These are phyloP conservation scores for Lamellibrachia satsuma DNA, from an alignment of 2,888 invertebrate species.

Conservation along the genomic window DNA sequence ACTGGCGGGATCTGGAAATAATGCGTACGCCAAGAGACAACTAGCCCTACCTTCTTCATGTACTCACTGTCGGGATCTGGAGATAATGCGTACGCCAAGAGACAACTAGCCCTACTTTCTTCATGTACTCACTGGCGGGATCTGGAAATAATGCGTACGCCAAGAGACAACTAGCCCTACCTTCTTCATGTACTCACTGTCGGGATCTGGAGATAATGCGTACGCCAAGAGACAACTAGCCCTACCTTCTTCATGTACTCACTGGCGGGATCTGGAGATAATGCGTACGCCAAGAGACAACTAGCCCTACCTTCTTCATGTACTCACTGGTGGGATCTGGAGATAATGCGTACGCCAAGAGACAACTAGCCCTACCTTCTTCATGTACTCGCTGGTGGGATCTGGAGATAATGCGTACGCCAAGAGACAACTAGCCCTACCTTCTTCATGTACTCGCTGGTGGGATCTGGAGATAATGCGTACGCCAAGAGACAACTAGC, in stretches of 20 bases:
- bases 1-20: neutral
- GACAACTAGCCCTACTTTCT: neutral
- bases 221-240: neutral
- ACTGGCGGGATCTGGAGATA: neutral
- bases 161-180: neutral
- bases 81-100: neutral
- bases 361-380: conserved; percentile 1
- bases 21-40: neutral
- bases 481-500: neutral
- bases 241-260: neutral
- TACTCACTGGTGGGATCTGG: neutral
- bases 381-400: neutral
- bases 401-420: neutral
- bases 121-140: neutral
- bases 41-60: neutral
- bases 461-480: neutral
- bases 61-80: neutral
- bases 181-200: neutral
- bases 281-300: neutral
- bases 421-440: neutral
- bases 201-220: neutral
- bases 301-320: neutral
- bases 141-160: neutral
- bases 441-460: neutral
- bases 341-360: neutral